Evolutionary conservation across 1,140 invertebrate species (phyloP), one percentile per base, ranked within the genome.

Genomic region (Bradysia coprophila): DNA sequence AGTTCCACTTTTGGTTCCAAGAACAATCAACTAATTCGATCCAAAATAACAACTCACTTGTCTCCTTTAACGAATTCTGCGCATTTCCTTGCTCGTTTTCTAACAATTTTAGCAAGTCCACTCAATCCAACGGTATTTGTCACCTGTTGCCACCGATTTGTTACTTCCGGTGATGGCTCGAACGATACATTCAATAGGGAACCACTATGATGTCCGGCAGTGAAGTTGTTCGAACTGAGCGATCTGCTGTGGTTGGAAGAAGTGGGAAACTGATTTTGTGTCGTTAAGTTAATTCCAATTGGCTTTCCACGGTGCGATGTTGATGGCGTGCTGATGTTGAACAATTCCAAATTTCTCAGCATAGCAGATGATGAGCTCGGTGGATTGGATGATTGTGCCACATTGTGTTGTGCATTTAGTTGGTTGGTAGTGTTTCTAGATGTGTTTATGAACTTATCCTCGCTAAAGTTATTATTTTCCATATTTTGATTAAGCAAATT

Each of bases 201-300:
- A 28, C 24, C 24, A 28, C 13, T 28, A 28, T 28, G 6, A 28
- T 28, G 13, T 28, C 24, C 6, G 6, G 6, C 24, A 28, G 24
- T 28, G 24, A 28, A 8, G 24, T 28, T 28, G 24, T 28, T 28
- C 6, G 6, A 8, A 8, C 24, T 8, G 6, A 13, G 13, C 24
- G 24, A 8, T 6, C 24, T 13, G 24, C n/a, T n/a, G n/a, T n/a
- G n/a, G n/a, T n/a, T 8, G 24, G 6, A 28, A 13, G 24, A 28
- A 8, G 24, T 28, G 13, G 24, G 24, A 28, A 39, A 39, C n/a
- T 22, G 38, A 39, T 39, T 39, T 39, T 21, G 38, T 9, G 21
- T 39, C 10, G 38, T 39, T 23, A 39, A 39, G 23, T 39, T 39
- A 13, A 22, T 39, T 2, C 10, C 10, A 22, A 23, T 22, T 39